Base-by-base conservation (phyloP, 2,888 invertebrate species). In the Smittia sp. region DNA sequence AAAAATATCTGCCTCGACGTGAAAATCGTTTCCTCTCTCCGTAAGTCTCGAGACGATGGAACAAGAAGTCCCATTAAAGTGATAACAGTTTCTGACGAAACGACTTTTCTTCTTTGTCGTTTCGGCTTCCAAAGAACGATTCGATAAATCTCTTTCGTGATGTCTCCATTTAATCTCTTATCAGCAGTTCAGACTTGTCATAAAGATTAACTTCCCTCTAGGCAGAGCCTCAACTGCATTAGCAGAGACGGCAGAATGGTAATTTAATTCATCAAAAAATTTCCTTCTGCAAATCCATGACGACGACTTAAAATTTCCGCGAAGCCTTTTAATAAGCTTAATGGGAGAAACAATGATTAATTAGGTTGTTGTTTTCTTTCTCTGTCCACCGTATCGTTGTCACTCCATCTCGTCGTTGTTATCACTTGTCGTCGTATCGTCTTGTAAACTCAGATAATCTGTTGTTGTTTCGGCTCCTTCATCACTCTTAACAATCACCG, bases 151-250 rank as follows among this genome's bases (percentile, higher is more conserved):
- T 58, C 58, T 58, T 20, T 20, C 24, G 4, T 20, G 25, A 46
- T 68, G 68, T 52, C 39, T 68, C 39, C 15, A 24, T 11, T 24
- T 68, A 68, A 68, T 68, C 68, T 41, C n/a, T 52, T 68, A 68
- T 68, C 68, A 46, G 46, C 20, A 65, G 24, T 15, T 68, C 22
- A 68, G 58, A 58, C 24, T 7, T 58, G 58, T 58, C 58, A 58
- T 58, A 58, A 58, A 58, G 58, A 58, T 58, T 58, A 58, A 58
- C 58, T 24, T 46, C n/a, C 13, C n/a, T 11, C 46, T n/a, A n/a
- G n/a, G n/a, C 32, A 9, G 9, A 32, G 32, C 3, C 9, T 32
- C 32, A 32, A 32, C 32, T 32, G n/a, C n/a, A n/a, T n/a, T n/a
- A 6, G 32, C 32, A 32, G 32, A 32, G 32, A 32, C 32, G 32